Evolutionary conservation across 2,797 vertebrate genomes (phyloP), one percentile per base, ranked within the genome.

Genomic region (Ctenosaura bakeri): DNA sequence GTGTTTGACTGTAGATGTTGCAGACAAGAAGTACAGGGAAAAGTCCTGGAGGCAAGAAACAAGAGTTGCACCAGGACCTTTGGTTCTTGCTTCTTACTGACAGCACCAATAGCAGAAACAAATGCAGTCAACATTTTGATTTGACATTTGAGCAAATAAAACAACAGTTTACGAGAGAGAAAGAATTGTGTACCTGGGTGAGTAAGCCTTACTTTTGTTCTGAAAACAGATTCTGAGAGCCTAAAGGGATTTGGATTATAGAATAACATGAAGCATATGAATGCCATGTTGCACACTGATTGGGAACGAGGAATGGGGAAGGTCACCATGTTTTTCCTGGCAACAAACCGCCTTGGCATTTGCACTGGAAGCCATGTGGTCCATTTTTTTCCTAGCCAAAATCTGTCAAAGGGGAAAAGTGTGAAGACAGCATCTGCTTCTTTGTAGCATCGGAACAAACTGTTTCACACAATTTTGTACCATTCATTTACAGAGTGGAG

Each of bases 401-500:
- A 0, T 38, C 54, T 32, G 26, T 26, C 50, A 62, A 59, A 83
- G 14, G 54, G 8, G 73, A 0, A 0, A 83, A 26, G 2, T 38
- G 77, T 50, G 83, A 83, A 93, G 88, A 50, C 1, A 91, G 54
- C 69, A 93, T 86, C 83, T 90, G 73, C 32, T 62, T 91, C 88
- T 80, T 0, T 79, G 26, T 62, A 87, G 29, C 2, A 0, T 59
- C 59, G 32, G 71, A 92, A 73, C 46, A 73, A 92, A 83, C 76
- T 88, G 77, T 78, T 91, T 86, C 46, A 77, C 38, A 0, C 0
- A 0, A 4, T 79, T 88, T 88, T 26, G 4, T 78, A 12, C 1
- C 0, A 18, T 42, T 1, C 86, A 18, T 0, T 78, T 92, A 83
- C 0, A 0, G 16, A 69, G 84, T 0, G 0, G 74, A 76, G 91